Base-by-base conservation (phyloP, 1,140 invertebrate species). In the Yoshiicerus persimilis region DNA sequence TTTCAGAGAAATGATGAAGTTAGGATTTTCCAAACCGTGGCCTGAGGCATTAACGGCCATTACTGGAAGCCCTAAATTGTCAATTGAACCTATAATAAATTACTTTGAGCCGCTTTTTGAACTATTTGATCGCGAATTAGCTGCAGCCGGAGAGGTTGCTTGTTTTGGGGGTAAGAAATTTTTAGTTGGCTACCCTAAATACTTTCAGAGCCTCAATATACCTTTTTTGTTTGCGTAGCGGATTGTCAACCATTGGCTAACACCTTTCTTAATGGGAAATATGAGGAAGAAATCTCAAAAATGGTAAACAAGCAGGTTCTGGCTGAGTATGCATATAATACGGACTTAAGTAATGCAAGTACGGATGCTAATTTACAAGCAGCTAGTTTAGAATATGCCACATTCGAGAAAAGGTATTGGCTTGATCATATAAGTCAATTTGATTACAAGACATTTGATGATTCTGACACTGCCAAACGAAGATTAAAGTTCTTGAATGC, bases 391-490 rank as follows among this genome's bases (percentile, higher is more conserved):
- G 92, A 94, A 8, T 97, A 97, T 92, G 95, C 96, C 0, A 94
- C 96, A 38, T 97, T 96, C 91, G 96, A 97, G 91, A 94, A 96
- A 56, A 94, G 95, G 32, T 93, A 97, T 0, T 96, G 96, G 94
- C 47, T 80, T n/a, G 94, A 95, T 38, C 93, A 96, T 27, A 94
- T 96, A 1, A 95, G 94, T 77, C 92, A 94, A 87, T 93, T 96
- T 90, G 94, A 95, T 87, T 0, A 95, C 94, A 91, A 93, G 97
- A 87, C 95, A 97, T 92, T 93, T 98, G 13, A 94, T 95, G 91
- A 94, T 96, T 87, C 94, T 98, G 32, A 96, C 96, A 10, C 95
- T 95, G 66, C 95, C 11, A 47, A 2, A 10, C 41, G 41, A 2
- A 47, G 2, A 20, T 47, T 47, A 1, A 47, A 47, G 9, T 16